phyloP scores from a whole-genome alignment of 2,113 vertebrate species.

The Vulpes lagopus region DNA sequence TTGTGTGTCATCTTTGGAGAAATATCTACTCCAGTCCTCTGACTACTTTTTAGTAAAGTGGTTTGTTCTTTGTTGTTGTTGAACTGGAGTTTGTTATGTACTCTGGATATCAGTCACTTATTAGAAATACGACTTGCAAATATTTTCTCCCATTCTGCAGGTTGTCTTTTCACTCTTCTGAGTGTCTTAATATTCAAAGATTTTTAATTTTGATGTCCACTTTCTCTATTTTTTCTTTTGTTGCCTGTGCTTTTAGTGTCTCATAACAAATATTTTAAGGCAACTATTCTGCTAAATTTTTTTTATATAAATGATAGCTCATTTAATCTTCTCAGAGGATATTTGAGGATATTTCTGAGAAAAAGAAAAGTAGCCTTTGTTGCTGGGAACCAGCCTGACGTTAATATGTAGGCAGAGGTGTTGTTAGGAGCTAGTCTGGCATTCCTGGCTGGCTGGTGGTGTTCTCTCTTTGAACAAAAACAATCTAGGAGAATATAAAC shows the following conservation, averaged over 20 bases:
- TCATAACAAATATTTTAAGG: background rate
- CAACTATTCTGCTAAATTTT: background rate
- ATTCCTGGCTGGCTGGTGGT: background rate
- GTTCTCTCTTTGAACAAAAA: background rate
- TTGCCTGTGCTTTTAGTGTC: background rate
- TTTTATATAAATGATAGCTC: background rate
- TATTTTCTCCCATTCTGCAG: background rate
- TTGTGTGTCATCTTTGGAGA: background rate
- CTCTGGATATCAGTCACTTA: background rate
- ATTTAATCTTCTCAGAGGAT: too few relatives aligned
- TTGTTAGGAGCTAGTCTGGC: background rate
- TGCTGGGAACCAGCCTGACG: background rate
- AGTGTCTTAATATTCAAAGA: background rate
- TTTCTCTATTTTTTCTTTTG: background rate
- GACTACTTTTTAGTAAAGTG: background rate
- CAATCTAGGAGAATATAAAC: background rate
- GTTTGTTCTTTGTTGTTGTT: background rate
- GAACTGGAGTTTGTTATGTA: background rate
- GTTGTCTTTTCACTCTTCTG: background rate
- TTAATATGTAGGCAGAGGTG: background rate
- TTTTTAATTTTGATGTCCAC: background rate
- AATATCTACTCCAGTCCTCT: background rate
- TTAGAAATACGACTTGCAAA: background rate
- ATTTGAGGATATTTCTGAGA: too few relatives aligned
- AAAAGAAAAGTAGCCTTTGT: background rate